Base-by-base conservation (phyloP, 2,797 vertebrate genomes). In the Pangasius djambal region DNA sequence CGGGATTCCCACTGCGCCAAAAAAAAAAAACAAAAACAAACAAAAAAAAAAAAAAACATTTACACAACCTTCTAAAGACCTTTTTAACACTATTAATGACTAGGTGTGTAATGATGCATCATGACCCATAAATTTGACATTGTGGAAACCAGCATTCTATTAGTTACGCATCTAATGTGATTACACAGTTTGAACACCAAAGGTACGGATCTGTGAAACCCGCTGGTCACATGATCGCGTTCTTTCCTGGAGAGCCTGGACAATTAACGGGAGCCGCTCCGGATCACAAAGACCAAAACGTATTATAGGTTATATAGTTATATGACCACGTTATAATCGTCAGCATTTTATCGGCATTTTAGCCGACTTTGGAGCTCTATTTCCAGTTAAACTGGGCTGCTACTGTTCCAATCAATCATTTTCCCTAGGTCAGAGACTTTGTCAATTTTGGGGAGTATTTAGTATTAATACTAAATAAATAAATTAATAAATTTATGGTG, bases 1-100 rank as follows among this genome's bases (percentile, higher is more conserved):
- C 52, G 94, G 94, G 57, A 94, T 94, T 7, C 94, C 94, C 18
- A 94, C 94, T 94, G 83, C 9, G 72, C 2, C 37, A 2, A 37
- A 2, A 37, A 37, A 37, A 18, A 34, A 25, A 20, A 12, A 78
- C 10, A 50, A 13, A 28, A n/a, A 37, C 0, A 55, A 16, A 55
- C 2, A 40, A 44, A 52, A 18, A 84, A 8, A 20, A 25, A 22
- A 59, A 3, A 4, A 25, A 48, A 48, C 25, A 2, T 22, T 44
- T 34, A 1, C 72, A 78, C 37, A 28, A 25, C 78, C 6, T 48
- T 82, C 2, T 67, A 18, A 57, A 37, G 6, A n/a, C 31, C 83
- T 31, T 50, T 28, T 69, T n/a, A 75, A 20, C 57, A 22, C 50
- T 10, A n/a, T 77, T 13, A 77, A 57, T 18, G 18, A 28, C 20